Evolutionary conservation across 2,888 invertebrate species (phyloP).

Genomic region (Nipponacmea schrenckii): DNA sequence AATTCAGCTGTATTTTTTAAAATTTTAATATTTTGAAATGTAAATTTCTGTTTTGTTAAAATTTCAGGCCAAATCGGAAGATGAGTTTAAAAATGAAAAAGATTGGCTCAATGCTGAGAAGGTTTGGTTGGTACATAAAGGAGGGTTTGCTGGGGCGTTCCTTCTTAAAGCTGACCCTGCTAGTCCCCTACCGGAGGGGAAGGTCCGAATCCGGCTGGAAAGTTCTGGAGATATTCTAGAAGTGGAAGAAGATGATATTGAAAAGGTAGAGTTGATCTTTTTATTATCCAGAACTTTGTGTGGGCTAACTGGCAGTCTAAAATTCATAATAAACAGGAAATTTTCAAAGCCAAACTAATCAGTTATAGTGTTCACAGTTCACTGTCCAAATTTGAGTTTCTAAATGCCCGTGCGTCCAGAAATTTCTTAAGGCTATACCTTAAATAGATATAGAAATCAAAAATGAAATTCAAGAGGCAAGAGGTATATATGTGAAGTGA

Average conservation of each 20-base stretch:
- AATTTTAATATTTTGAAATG: no score
- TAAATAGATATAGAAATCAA: no score
- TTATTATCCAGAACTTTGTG: not conserved
- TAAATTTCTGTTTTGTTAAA: not conserved
- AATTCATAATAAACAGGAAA: no score
- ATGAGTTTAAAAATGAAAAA: conserved; percentile 76
- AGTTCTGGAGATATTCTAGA: conserved; percentile 84
- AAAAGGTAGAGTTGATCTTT: conserved; percentile 78
- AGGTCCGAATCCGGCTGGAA: conserved; percentile 81
- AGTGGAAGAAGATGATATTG: conserved; percentile 95
- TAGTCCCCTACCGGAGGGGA: conserved; percentile 67
- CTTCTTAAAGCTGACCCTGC: conserved; percentile 63
- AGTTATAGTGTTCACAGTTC: no score
- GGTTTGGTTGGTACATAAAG: conserved; percentile 93
- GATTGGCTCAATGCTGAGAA: conserved; percentile 78
- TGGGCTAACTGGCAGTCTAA: no score
- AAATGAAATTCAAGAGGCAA: no score
- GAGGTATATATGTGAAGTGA: no score
- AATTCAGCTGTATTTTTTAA: no score
- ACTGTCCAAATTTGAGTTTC: no score
- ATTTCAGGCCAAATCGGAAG: conserved; percentile 78
- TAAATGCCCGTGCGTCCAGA: no score
- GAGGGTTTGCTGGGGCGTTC: conserved; percentile 85
- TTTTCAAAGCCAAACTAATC: no score
- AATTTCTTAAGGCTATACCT: no score